Percentiles rank a stretch among this genome's conserved stretches.
Evolutionary conservation across 2,113 vertebrate species (phyloP).

Genomic region (Orientallactaga bullata): DNA sequence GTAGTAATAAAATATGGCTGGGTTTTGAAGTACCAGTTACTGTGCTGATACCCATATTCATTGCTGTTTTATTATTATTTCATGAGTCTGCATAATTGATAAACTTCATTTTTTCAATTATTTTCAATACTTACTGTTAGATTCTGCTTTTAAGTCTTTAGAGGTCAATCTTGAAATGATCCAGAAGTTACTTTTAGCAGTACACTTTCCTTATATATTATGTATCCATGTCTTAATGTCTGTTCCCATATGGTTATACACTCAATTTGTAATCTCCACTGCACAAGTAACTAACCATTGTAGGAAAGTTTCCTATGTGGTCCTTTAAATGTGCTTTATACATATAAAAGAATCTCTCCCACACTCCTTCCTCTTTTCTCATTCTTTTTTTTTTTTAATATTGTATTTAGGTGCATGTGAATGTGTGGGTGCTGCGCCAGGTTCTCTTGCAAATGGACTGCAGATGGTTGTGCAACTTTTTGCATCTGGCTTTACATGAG

Average conservation of each 20-base stretch:
- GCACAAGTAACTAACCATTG: background rate
- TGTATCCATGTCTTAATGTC: background rate
- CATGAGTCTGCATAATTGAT: background rate
- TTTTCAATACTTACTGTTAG: constrained; percentile 45
- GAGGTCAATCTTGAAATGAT: constrained; percentile 19
- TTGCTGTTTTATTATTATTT: constrained; percentile 43
- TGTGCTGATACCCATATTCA: background rate
- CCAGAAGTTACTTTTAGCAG: constrained; percentile 14
- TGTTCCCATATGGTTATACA: background rate
- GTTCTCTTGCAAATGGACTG: too few species aligned
- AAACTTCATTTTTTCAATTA: constrained; percentile 19
- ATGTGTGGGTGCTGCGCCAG: too few species aligned
- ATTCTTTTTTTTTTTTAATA: too few species aligned
- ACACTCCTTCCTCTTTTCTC: background rate
- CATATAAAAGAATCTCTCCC: background rate
- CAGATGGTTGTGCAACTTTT: too few species aligned
- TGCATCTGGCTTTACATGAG: too few species aligned
- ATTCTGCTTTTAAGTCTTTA: constrained; percentile 39
- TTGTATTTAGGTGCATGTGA: too few species aligned
- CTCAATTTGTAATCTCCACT: background rate
- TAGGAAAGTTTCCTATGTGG: background rate
- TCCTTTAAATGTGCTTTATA: constrained; percentile 23
- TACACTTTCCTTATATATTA: background rate
- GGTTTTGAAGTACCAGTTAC: constrained; percentile 50
- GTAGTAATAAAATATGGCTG: constrained; percentile 36